Percentiles rank a stretch among this genome's conserved stretches.
phyloP scores from a whole-genome alignment of 2,888 invertebrate species.

The Tryphoninae sp. region DNA sequence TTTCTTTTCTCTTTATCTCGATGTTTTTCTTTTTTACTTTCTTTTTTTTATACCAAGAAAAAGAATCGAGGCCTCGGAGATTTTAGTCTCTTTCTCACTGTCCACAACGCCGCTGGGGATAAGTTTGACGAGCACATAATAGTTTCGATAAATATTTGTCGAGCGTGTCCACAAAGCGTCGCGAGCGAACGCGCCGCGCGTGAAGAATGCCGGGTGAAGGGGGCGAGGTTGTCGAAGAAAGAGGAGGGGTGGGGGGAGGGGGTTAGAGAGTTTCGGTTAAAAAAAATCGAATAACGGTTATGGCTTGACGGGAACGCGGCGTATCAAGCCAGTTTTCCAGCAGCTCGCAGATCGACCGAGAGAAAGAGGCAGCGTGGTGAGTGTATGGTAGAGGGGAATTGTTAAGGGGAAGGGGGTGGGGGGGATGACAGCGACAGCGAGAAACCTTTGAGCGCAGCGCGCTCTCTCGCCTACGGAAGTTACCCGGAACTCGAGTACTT shows the following conservation, averaged over 20 bases:
- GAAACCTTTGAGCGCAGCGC: slow-evolving; percentile 12
- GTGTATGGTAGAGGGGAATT: background rate
- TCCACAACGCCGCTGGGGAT: slow-evolving; percentile 2
- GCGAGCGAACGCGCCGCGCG: slow-evolving; percentile 18
- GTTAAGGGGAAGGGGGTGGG: slow-evolving; percentile 8
- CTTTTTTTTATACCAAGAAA: slow-evolving; percentile 20
- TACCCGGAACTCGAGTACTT: slow-evolving; percentile 64
- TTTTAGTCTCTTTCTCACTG: slow-evolving; percentile 1
- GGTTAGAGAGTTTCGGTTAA: slow-evolving; percentile 14
- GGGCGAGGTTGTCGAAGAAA: background rate
- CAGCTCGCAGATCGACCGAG: background rate
- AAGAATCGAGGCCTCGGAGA: slow-evolving; percentile 10
- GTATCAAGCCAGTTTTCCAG: slow-evolving; percentile 43
- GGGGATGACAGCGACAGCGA: slow-evolving; percentile 23
- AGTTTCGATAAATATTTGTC: slow-evolving; percentile 56
- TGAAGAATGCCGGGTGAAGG: slow-evolving; percentile 4
- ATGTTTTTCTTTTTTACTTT: no score
- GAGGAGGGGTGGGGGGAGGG: background rate
- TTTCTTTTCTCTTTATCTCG: no score
- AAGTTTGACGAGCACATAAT: slow-evolving; percentile 23
- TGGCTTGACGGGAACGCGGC: slow-evolving; percentile 21
- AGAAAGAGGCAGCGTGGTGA: no score
- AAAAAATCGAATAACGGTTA: slow-evolving; percentile 54
- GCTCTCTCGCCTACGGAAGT: slow-evolving; percentile 56
- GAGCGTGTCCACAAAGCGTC: slow-evolving; percentile 21